phyloP scores from a whole-genome alignment of 2,888 invertebrate species.

The Microctonus brassicae region DNA sequence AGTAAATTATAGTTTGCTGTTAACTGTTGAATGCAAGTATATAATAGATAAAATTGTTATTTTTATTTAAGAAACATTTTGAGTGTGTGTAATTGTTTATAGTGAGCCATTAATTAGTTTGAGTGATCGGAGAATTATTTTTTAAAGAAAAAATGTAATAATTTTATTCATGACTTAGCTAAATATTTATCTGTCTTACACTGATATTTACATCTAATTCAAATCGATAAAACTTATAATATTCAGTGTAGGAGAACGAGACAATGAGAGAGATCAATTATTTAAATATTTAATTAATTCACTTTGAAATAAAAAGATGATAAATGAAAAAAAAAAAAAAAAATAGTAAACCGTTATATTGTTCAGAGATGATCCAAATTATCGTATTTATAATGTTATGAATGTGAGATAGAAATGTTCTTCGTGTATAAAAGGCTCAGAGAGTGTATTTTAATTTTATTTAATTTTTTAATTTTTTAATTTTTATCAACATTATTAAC shows the following conservation, averaged over 20 bases:
- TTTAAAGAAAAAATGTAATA: slow-evolving; percentile 8
- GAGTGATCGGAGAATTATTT: slow-evolving; percentile 9
- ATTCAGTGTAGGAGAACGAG: slow-evolving; percentile 4
- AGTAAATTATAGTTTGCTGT: slow-evolving; percentile 40
- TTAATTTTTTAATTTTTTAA: slow-evolving; percentile 28
- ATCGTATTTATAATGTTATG: slow-evolving; percentile 48
- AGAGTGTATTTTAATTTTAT: slow-evolving; percentile 15
- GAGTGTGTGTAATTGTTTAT: slow-evolving; percentile 15
- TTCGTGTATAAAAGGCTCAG: slow-evolving; percentile 42
- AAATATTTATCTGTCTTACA: slow-evolving; percentile 9
- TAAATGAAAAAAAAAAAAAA: slow-evolving; percentile 21
- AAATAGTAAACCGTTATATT: slow-evolving; percentile 47
- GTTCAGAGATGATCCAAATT: slow-evolving; percentile 45
- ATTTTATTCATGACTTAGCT: slow-evolving; percentile 10
- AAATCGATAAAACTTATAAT: slow-evolving; percentile 18
- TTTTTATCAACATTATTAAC: no score
- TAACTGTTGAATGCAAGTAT: slow-evolving; percentile 39
- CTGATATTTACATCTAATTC: slow-evolving; percentile 31
- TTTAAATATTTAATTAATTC: slow-evolving; percentile 24
- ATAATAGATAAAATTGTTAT: background rate
- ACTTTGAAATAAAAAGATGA: slow-evolving; percentile 27
- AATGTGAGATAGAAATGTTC: slow-evolving; percentile 43
- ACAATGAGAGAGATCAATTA: slow-evolving; percentile 16
- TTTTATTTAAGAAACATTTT: slow-evolving; percentile 19
- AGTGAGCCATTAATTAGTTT: background rate